phyloP scores from a whole-genome alignment of 2,888 invertebrate genomes.

The Machimus atricapillus region DNA sequence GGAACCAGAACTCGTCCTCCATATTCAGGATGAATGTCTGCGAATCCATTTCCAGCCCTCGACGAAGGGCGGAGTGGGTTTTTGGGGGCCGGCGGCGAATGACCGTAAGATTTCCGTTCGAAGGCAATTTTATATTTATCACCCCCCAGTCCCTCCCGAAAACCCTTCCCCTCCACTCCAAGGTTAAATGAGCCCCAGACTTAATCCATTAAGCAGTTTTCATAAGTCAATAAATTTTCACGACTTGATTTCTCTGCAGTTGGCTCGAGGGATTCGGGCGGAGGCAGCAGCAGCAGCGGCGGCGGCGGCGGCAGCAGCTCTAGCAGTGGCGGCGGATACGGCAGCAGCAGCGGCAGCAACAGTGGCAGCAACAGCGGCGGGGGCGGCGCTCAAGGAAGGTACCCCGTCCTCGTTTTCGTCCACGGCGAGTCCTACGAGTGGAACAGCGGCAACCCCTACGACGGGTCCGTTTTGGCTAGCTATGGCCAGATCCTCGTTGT shows the following conservation, averaged over 20 bases:
- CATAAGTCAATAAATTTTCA: conserved; percentile 49
- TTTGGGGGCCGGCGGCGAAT: background rate
- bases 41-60: background rate
- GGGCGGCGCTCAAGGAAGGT: conserved; percentile 66
- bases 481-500: conserved; percentile 90
- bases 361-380: conserved; percentile 67
- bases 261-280: conserved; percentile 59
- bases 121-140: background rate
- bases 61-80: background rate
- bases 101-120: background rate
- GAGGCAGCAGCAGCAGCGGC: conserved; percentile 48
- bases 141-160: background rate
- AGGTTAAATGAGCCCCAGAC: conserved; percentile 34
- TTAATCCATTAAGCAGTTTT: conserved; percentile 42
- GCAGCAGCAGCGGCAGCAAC: conserved; percentile 47
- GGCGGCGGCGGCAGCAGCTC: conserved; percentile 44
- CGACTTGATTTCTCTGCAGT: conserved; percentile 53
- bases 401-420: conserved; percentile 92
- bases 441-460: conserved; percentile 98
- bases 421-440: conserved; percentile 97
- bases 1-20: background rate
- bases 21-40: background rate
- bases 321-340: conserved; percentile 45
- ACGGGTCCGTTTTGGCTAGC: conserved; percentile 93
- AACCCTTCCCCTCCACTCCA: background rate